These are phyloP conservation scores for Euphonia xanthogaster DNA, from an alignment of 2,797 vertebrate genomes.

Conservation along the genomic window DNA sequence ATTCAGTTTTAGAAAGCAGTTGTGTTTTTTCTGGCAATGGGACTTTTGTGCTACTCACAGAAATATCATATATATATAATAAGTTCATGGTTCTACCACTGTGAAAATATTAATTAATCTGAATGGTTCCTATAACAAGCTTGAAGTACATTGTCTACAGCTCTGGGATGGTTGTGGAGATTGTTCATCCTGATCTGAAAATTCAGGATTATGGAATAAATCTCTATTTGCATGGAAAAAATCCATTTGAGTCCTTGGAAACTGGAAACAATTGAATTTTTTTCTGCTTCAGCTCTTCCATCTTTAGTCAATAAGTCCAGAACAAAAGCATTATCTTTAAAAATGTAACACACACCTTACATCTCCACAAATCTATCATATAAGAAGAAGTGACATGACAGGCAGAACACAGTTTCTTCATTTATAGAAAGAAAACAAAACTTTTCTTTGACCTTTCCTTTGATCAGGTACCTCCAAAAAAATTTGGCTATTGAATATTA, in stretches of 20 bases:
- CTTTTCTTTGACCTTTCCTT: not conserved
- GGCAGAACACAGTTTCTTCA: not conserved
- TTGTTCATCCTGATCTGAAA: not conserved
- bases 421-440: not conserved
- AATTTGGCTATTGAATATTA: not conserved
- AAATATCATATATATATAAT: not conserved
- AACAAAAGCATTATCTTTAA: not conserved
- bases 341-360: not conserved
- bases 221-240: not conserved
- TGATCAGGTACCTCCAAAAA: not conserved
- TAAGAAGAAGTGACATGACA: not conserved
- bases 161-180: not conserved
- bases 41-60: not conserved
- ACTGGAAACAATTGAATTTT: not conserved
- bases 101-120: not conserved
- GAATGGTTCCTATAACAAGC: not conserved
- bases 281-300: not conserved
- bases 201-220: not conserved
- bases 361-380: not conserved
- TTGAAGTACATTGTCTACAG: not conserved
- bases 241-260: not conserved
- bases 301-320: not conserved
- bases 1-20: not conserved
- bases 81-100: not conserved
- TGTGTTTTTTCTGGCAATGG: not conserved